Evolutionary conservation across 1,140 invertebrate species (phyloP), one percentile per base, ranked within the genome.

Genomic region (Drosophila kurseongensis): DNA sequence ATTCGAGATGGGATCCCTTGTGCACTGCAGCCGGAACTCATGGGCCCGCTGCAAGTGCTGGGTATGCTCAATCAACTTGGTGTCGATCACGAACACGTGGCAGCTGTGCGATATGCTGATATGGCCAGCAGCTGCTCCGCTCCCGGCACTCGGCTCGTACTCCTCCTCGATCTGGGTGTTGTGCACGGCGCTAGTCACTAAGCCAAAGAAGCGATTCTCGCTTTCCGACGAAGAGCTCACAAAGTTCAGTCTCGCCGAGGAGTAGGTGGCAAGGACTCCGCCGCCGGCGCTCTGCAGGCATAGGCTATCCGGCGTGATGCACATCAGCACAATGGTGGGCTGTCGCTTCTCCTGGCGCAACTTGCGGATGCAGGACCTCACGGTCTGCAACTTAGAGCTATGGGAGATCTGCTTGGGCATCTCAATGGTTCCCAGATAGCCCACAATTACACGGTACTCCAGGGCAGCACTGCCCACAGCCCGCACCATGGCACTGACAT

Each of bases 361-460:
- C 88, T 98, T 95, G 66, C 97, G 95, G 16, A 99, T 98, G 85
- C 98, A 98, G 59, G 96, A 97, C 38, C 94, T 93, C 10, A 95
- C 95, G 3, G 95, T 95, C 71, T 96, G 95, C 45, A 96, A 94
- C 86, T 96, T 95, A 7, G 95, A 96, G 50, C 95, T 95, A 0
- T 96, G 94, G 54, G 96, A 95, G 42, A 96, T 93, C 84, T 98
- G 96, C 91, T 96, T 96, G 0, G 98, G 98, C 94, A 98, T 98
- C 93, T 99, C 98, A 52, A 99, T 98, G 0, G 98, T 98, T 5
- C 98, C 98, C 50, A 99, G 94, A 92, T 99, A 99, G 0, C 98
- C 98, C 4, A 99, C 97, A 13, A 99, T 95, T 0, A 96, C 97
- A 68, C 96, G 95, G 80, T 97, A 97, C 59, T 97, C 95, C 27